Conservation (phyloP, 2,113 vertebrate species). For the Macrotus californicus region DNA sequence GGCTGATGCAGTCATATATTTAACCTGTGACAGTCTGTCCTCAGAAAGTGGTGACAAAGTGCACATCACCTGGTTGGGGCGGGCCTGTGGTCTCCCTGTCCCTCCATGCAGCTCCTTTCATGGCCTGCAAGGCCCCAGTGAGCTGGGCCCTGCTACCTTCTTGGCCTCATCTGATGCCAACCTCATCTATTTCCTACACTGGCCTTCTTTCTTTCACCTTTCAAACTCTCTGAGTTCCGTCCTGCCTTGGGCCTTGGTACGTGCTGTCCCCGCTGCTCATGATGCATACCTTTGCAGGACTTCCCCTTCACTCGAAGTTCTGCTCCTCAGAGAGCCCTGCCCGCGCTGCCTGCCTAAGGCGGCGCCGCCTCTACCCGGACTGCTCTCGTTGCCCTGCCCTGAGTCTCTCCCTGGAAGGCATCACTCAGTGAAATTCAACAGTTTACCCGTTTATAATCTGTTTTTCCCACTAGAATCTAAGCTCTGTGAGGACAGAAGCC, state of each 20-base stretch:
- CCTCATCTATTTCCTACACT: background rate
- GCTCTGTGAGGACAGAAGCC: background rate
- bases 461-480: background rate
- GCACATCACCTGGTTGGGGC: background rate
- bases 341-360: background rate
- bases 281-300: background rate
- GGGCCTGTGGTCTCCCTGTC: background rate
- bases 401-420: background rate
- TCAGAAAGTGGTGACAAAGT: background rate
- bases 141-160: background rate
- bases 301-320: background rate
- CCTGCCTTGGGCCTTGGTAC: background rate
- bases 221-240: background rate
- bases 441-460: background rate
- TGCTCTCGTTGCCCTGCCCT: background rate
- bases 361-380: fast-evolving
- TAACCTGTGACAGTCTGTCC: background rate
- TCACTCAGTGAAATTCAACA: background rate
- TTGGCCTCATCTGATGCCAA: background rate
- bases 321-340: background rate
- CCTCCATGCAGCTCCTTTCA: background rate
- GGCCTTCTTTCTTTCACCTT: background rate
- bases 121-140: background rate
- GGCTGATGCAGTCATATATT: background rate
- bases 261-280: background rate